These are phyloP conservation scores for Amiota minor DNA, from an alignment of 2,888 invertebrate genomes.

Conservation along the genomic window DNA sequence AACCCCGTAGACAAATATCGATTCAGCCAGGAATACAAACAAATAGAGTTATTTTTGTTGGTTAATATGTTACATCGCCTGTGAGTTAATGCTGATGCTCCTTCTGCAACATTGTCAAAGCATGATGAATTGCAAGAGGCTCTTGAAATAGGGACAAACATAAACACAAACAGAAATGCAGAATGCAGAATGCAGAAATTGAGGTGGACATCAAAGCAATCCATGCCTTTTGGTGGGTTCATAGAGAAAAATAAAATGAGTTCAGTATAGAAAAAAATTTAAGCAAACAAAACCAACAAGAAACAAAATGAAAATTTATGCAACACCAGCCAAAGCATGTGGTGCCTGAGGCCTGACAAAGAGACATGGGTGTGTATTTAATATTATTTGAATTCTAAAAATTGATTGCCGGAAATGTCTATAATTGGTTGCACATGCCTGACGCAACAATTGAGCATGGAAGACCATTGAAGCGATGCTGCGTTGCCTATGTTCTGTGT, in stretches of 20 bases:
- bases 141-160: not conserved
- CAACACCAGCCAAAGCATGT: not conserved
- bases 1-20: slow-evolving; percentile 31
- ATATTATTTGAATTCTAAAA: slow-evolving; percentile 32
- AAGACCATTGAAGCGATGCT: not conserved
- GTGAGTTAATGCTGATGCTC: not conserved
- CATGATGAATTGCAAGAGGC: slow-evolving; percentile 54
- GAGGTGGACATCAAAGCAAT: not conserved
- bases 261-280: not conserved
- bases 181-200: slow-evolving; percentile 41
- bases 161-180: too few species aligned
- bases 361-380: not conserved
- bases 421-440: slow-evolving; percentile 56
- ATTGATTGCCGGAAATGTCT: slow-evolving; percentile 58
- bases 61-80: not conserved
- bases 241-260: too few species aligned
- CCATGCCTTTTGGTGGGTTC: not conserved
- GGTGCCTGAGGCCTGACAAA: not conserved
- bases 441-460: not conserved
- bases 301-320: slow-evolving; percentile 1
- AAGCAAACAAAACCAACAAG: slow-evolving; percentile 7
- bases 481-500: not conserved
- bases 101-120: slow-evolving; percentile 42
- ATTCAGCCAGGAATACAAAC: not conserved
- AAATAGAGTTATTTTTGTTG: not conserved